phyloP scores from a whole-genome alignment of 2,797 vertebrate genomes.

The Acanthiza pusilla region DNA sequence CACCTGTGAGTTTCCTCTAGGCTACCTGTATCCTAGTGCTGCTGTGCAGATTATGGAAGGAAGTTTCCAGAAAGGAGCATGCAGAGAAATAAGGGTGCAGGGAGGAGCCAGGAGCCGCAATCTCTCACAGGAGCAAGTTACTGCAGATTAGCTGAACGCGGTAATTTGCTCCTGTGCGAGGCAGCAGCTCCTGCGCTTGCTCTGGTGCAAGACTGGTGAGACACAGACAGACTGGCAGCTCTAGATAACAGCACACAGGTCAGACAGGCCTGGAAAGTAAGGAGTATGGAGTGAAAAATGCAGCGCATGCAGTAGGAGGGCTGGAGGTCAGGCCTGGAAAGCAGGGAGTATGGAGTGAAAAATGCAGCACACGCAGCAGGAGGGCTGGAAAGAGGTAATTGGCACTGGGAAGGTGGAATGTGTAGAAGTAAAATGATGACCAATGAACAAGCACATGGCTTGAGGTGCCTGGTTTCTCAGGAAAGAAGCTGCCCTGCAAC shows the following conservation, averaged over 20 bases:
- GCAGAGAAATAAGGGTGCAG: not conserved
- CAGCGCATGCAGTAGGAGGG: not conserved
- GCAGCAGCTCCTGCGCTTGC: conserved; percentile 42
- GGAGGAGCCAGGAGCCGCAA: conserved; percentile 5
- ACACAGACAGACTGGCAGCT: not conserved
- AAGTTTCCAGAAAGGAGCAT: not conserved
- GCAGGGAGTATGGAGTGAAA: not conserved
- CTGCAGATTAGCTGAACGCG: not conserved
- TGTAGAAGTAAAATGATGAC: not conserved
- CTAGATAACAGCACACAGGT: not conserved
- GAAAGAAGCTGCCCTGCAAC: not conserved
- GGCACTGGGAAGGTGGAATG: not conserved
- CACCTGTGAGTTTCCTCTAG: not conserved
- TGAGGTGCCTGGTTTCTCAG: not conserved
- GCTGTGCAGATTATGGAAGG: not conserved
- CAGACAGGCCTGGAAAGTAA: not conserved
- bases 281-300: not conserved
- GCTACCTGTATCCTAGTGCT: not conserved
- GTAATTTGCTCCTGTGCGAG: conserved; percentile 60
- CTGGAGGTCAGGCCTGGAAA: not conserved
- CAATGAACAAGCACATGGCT: not conserved
- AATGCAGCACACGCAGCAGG: not conserved
- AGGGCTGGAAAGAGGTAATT: not conserved
- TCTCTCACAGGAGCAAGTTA: conserved; percentile 49
- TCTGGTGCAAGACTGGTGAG: not conserved